Evolutionary conservation across 2,888 invertebrate genomes (phyloP), one percentile per base, ranked within the genome.

Genomic region (Eilema caniola): DNA sequence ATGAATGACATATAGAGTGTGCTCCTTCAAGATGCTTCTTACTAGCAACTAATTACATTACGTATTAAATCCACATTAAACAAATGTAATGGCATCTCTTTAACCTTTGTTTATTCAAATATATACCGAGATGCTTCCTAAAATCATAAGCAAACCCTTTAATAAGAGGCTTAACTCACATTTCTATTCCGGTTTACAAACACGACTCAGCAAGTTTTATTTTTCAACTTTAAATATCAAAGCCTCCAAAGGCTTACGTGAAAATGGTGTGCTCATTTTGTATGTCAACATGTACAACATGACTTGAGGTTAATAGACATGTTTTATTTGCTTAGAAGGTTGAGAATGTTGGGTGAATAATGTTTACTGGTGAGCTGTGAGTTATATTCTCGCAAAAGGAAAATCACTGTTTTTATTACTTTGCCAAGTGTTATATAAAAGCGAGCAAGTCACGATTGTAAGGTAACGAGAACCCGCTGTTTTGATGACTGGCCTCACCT

Each of bases 201-300:
- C 53, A 53, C 20, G 25, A 23, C 65, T 57, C 67, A 20, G 31
- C 56, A 65, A 63, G 69, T 73, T 73, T 72, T 62, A 81, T 71
- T 78, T 81, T 81, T 73, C 81, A 72, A 70, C 65, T 73, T 78
- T 73, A 70, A 67, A 81, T 70, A 73, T 81, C 75, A 73, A 81
- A 78, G 69, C 68, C 57, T 68, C 68, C 56, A 12, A 60, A 62
- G 20, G 28, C 63, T 70, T 66, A 66, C 23, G 24, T 56, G 63
- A 37, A 28, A 63, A 60, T 66, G 61, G 56, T 59, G 60, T 1
- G 59, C 59, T 53, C 65, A 60, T 60, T 65, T 62, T 66, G 24
- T 60, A 37, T 80, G 74, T 66, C 31, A 57, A 66, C 64, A 33
- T 20, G 41, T 31, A 31, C 57, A 64, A 67, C 11, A n/a, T 53